Evolutionary conservation across 2,113 vertebrate genomes (phyloP), one percentile per base, ranked within the genome.

Genomic region (Lathamus discolor): DNA sequence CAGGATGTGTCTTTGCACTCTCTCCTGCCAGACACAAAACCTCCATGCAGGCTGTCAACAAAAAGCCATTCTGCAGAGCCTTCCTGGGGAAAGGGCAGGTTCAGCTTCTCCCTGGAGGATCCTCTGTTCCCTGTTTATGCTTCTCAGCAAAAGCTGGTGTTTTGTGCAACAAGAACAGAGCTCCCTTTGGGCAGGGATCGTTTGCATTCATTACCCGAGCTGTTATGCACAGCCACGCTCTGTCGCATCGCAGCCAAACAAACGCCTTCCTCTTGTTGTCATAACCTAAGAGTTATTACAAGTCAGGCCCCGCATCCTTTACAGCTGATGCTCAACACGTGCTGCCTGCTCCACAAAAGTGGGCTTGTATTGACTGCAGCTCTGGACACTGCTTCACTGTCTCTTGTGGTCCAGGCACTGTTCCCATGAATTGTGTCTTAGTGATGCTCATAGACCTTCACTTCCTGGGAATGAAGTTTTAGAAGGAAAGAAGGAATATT

Each of bases 121-220:
- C 0, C 94, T 86, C 83, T 63, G 76, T 76, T 73, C 87, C 79
- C 81, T 80, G 63, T 66, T 92, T 75, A 77, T 86, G 88, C 93
- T 75, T 73, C 79, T 73, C 86, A 2, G 88, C 94, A 73, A 94
- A 93, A 96, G 86, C 57, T 87, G 85, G 0, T 67, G 46, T 86
- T 83, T 64, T 95, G 94, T 90, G 83, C 10, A 3, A 31, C 1
- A 79, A 82, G 94, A 93, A 96, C 96, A 96, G 96, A 46, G 91
- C 72, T 97, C 94, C 88, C 95, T 97, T 97, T 95, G 95, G 95
- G 88, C 90, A 92, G 79, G 91, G 87, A 93, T 96, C 93, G 84
- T 96, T 97, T 97, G 95, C 93, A 96, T 97, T 96, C 82, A 96
- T 97, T 96, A 96, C 79, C 89, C 63, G 95, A 85, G 95, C 90